phyloP scores from a whole-genome alignment of 2,888 invertebrate species.

The Chymomyza fuscimana region DNA sequence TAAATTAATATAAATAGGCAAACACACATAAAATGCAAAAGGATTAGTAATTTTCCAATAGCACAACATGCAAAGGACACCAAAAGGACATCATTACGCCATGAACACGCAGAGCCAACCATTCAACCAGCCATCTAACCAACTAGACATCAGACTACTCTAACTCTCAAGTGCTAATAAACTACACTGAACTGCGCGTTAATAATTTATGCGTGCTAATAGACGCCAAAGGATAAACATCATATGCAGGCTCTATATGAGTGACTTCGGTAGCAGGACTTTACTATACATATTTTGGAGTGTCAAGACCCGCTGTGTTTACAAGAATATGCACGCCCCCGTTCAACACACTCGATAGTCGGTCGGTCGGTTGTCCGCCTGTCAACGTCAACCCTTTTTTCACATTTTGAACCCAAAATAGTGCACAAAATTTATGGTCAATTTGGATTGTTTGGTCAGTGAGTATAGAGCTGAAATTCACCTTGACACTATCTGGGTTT shows the following conservation, averaged over 20 bases:
- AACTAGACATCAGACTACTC: slow-evolving; percentile 2
- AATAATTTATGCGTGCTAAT: slow-evolving; percentile 70
- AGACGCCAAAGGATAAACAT: slow-evolving; percentile 54
- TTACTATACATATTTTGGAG: not conserved
- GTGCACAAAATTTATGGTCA: slow-evolving; percentile 61
- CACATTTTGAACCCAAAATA: slow-evolving; percentile 32
- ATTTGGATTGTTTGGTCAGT: slow-evolving; percentile 40
- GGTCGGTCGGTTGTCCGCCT: slow-evolving; percentile 22
- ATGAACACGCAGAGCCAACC: slow-evolving; percentile 15
- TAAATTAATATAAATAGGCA: slow-evolving; percentile 65
- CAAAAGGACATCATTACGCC: slow-evolving; percentile 54
- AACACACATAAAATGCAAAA: slow-evolving; percentile 27
- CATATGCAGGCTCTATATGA: slow-evolving; percentile 55
- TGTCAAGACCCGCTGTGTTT: slow-evolving; percentile 36
- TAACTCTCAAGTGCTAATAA: slow-evolving; percentile 70
- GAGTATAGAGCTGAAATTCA: slow-evolving; percentile 36
- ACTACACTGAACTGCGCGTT: slow-evolving; percentile 66
- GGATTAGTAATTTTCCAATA: slow-evolving; percentile 44
- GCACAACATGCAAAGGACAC: slow-evolving; percentile 67
- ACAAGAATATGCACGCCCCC: not conserved
- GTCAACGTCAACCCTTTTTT: slow-evolving; percentile 69
- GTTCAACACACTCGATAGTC: slow-evolving; percentile 1
- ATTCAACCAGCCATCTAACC: not conserved
- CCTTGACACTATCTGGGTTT: slow-evolving; percentile 57
- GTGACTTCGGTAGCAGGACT: not conserved